A percentile compares a stretch with the other conserved stretches of the same genome.
These are phyloP conservation scores for Eurytoma californica DNA, from an alignment of 2,888 invertebrate species.

Conservation along the genomic window DNA sequence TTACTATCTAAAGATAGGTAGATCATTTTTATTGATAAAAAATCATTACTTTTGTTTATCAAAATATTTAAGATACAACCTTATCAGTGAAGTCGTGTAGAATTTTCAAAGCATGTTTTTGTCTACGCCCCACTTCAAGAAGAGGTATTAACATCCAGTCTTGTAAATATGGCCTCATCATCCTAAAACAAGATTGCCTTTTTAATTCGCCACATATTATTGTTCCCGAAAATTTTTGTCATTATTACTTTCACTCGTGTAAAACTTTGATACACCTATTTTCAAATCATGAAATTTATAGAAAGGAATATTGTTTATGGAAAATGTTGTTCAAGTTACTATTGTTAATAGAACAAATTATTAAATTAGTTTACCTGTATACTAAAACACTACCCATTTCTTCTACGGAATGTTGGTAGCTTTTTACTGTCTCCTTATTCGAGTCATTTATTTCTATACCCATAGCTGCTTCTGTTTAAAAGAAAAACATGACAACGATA, in stretches of 20 bases:
- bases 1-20: neutral
- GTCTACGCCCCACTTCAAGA: slow-evolving; percentile 59
- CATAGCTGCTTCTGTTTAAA: neutral
- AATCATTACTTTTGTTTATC: neutral
- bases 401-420: slow-evolving; percentile 2
- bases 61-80: neutral
- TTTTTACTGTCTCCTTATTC: neutral
- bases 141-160: neutral
- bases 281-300: too few relatives aligned
- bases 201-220: too few relatives aligned
- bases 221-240: too few relatives aligned
- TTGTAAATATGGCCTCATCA: slow-evolving; percentile 5
- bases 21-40: neutral
- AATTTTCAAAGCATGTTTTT: slow-evolving; percentile 73
- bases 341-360: too few relatives aligned
- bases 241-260: too few relatives aligned
- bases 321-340: too few relatives aligned
- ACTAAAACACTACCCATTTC: neutral
- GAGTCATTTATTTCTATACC: neutral
- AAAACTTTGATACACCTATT: too few relatives aligned
- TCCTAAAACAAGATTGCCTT: neutral
- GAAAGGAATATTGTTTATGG: too few relatives aligned
- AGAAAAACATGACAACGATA: neutral
- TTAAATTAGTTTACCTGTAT: neutral
- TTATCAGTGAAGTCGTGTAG: slow-evolving; percentile 76